Percentiles rank a stretch among this genome's conserved stretches.
Conservation (phyloP, 2,797 vertebrate species). For the Delichon dasypus region DNA sequence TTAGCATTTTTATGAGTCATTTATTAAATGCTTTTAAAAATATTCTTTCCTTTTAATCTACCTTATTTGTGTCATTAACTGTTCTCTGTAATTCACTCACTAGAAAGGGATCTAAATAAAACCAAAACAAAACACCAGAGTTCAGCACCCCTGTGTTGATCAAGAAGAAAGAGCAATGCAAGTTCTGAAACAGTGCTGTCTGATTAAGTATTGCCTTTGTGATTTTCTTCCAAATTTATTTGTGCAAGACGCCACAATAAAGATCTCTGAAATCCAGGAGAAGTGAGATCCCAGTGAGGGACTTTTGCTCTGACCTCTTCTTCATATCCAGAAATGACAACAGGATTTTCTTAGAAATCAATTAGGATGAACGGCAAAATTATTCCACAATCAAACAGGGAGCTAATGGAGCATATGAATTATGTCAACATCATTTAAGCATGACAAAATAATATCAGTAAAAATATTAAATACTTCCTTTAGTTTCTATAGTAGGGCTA, state of each 20-base stretch:
- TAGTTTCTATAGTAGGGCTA: background rate
- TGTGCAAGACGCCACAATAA: background rate
- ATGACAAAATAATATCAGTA: background rate
- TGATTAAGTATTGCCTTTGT: background rate
- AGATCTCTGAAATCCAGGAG: background rate
- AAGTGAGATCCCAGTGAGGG: background rate
- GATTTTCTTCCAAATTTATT: background rate
- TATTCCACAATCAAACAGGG: background rate
- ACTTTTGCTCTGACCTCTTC: background rate
- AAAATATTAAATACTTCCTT: background rate
- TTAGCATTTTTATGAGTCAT: conserved; percentile 32
- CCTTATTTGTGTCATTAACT: conserved; percentile 17
- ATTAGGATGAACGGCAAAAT: background rate
- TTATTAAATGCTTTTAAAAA: conserved; percentile 46
- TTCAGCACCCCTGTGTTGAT: background rate
- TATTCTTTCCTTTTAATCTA: conserved; percentile 7
- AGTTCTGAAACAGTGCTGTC: background rate
- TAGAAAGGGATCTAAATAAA: conserved; percentile 4
- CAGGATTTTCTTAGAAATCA: background rate
- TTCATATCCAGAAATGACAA: background rate
- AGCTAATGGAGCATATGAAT: background rate
- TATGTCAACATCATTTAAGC: background rate
- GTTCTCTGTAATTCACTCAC: background rate
- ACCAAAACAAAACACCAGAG: background rate
- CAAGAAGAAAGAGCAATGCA: background rate